These are phyloP conservation scores for Thereuonema tuberculata DNA, from an alignment of 1,140 invertebrate species.

Conservation along the genomic window DNA sequence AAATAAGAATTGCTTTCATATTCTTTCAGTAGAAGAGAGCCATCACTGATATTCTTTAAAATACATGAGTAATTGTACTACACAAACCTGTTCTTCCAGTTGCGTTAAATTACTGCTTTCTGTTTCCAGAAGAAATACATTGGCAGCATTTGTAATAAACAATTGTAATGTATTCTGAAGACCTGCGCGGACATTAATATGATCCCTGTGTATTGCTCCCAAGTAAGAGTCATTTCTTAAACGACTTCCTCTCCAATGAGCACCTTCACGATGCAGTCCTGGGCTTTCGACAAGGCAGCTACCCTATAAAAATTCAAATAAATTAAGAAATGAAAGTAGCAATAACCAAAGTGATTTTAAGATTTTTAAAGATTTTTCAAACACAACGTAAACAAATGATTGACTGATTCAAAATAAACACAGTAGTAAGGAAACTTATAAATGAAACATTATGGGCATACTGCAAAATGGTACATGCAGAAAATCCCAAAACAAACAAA, in stretches of 20 bases:
- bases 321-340: no score
- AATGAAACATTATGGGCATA: no score
- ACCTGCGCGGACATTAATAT: constrained; percentile 28
- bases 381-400: no score
- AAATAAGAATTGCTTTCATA: no score
- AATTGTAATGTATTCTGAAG: constrained; percentile 74
- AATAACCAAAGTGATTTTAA: no score
- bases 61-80: not conserved
- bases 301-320: no score
- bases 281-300: not conserved
- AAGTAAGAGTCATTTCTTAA: constrained; percentile 57
- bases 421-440: no score
- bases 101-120: constrained; percentile 35
- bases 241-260: constrained; percentile 32
- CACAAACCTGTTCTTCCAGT: constrained; percentile 49
- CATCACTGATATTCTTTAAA: constrained; percentile 6
- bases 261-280: not conserved
- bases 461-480: no score
- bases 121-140: constrained; percentile 74
- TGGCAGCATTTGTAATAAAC: constrained; percentile 88
- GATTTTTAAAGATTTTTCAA: no score
- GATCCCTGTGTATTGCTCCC: constrained; percentile 17
- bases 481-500: no score
- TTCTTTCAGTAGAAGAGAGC: no score
- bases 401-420: no score